These are phyloP conservation scores for Dicranocentrus wangi DNA, from an alignment of 2,888 invertebrate genomes.

Conservation along the genomic window DNA sequence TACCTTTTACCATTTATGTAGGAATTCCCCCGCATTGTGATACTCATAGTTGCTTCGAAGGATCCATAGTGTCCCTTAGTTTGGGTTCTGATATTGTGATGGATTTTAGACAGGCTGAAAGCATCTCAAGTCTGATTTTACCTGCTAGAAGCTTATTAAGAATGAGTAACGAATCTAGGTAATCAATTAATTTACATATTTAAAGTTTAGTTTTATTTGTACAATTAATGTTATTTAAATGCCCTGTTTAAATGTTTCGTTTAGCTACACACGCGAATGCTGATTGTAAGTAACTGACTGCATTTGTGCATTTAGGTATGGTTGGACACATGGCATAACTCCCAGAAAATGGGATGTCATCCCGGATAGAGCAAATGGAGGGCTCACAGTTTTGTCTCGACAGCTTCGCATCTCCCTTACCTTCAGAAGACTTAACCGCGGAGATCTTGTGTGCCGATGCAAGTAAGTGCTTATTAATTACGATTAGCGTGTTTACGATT, in stretches of 20 bases:
- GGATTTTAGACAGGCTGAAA: conserved; percentile 86
- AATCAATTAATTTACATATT: background rate
- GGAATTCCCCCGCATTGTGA: conserved; percentile 97
- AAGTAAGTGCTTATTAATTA: conserved; percentile 52
- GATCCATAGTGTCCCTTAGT: conserved; percentile 90
- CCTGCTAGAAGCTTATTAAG: conserved; percentile 84
- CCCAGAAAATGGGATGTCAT: conserved; percentile 69
- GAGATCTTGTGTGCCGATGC: conserved; percentile 80
- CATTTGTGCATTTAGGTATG: conserved; percentile 80
- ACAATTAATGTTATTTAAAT: too few species aligned
- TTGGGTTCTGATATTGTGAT: conserved; percentile 88
- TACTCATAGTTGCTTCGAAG: conserved; percentile 94
- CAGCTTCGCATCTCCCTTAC: conserved; percentile 87
- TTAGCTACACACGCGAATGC: too few species aligned
- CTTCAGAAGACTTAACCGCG: conserved; percentile 81
- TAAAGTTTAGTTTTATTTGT: background rate
- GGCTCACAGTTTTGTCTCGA: conserved; percentile 78
- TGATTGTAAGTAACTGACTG: too few species aligned
- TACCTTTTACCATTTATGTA: conserved; percentile 75
- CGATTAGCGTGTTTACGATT: too few species aligned
- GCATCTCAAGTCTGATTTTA: conserved; percentile 79
- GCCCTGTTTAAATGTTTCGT: too few species aligned
- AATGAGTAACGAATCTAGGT: conserved; percentile 86
- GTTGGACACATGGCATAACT: conserved; percentile 85
- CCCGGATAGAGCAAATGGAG: conserved; percentile 74